Percentiles rank a stretch among this genome's conserved stretches.
These are phyloP conservation scores for Gallinago jamesoni DNA, from an alignment of 2,113 vertebrate genomes.

Conservation along the genomic window DNA sequence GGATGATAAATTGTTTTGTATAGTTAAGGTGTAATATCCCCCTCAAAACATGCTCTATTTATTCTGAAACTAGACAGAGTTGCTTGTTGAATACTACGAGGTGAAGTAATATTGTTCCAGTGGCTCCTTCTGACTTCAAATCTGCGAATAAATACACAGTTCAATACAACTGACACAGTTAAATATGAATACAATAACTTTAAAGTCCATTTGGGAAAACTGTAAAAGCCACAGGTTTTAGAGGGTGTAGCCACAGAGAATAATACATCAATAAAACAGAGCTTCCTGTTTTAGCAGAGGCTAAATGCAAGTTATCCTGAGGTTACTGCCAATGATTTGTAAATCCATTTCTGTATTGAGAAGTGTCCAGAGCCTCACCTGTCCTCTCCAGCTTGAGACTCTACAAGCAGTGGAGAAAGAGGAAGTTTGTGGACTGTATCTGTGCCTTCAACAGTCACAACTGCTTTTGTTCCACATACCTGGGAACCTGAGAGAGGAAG, in stretches of 20 bases:
- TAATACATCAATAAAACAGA: background rate
- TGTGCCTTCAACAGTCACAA: conserved; percentile 46
- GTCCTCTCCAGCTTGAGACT: background rate
- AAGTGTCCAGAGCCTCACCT: conserved; percentile 21
- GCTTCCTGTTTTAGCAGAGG: background rate
- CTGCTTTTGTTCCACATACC: conserved; percentile 22
- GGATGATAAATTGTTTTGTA: background rate
- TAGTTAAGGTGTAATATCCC: background rate
- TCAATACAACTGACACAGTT: background rate
- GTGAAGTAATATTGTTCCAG: background rate
- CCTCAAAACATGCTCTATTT: background rate
- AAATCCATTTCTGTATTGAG: background rate
- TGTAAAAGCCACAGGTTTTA: background rate
- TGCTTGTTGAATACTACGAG: background rate
- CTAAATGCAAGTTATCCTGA: background rate
- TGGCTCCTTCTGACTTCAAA: background rate
- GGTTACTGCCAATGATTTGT: background rate
- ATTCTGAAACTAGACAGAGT: background rate
- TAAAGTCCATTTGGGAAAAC: background rate
- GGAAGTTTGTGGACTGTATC: conserved; percentile 16
- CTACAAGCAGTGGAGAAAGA: conserved; percentile 34
- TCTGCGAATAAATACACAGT: background rate
- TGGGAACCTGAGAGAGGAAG: conserved; percentile 24
- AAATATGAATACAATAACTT: background rate
- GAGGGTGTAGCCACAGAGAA: background rate